phyloP scores from a whole-genome alignment of 1,140 invertebrate species.

The roundworm (Caenorhabditis elegans) region DNA sequence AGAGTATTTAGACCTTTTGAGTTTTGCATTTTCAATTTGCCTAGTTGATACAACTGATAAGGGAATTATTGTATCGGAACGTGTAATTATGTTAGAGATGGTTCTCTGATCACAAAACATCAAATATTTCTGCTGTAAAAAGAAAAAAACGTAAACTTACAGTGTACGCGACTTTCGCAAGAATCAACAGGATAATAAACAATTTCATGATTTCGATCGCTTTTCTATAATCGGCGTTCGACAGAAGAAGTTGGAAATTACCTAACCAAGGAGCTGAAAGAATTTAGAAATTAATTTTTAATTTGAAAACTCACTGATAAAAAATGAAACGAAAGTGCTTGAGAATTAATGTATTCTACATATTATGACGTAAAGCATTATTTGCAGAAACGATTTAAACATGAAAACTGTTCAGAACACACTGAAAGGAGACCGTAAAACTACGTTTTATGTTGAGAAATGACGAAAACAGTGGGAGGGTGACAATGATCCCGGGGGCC shows the following conservation, averaged over 20 bases:
- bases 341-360: too few species aligned
- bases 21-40: too few species aligned
- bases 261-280: not conserved
- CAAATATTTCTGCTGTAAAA: not conserved
- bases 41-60: not conserved
- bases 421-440: too few species aligned
- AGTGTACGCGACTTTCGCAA: not conserved
- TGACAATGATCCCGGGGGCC: not conserved
- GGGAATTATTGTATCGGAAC: not conserved
- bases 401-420: too few species aligned
- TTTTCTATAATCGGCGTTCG: not conserved
- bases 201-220: conserved; percentile 26
- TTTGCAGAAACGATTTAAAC: too few species aligned
- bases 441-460: too few species aligned
- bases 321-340: too few species aligned
- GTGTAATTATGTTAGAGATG: not conserved
- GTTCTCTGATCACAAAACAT: not conserved
- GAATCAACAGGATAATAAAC: not conserved
- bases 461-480: not conserved
- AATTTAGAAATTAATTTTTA: too few species aligned
- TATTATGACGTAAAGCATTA: too few species aligned
- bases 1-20: not conserved
- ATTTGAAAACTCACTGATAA: too few species aligned
- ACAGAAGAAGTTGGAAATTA: conserved; percentile 2
- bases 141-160: not conserved